A percentile compares a stretch with the other conserved stretches of the same genome.
phyloP scores from a whole-genome alignment of 2,113 vertebrate genomes.

The Prochilodus magdalenae region DNA sequence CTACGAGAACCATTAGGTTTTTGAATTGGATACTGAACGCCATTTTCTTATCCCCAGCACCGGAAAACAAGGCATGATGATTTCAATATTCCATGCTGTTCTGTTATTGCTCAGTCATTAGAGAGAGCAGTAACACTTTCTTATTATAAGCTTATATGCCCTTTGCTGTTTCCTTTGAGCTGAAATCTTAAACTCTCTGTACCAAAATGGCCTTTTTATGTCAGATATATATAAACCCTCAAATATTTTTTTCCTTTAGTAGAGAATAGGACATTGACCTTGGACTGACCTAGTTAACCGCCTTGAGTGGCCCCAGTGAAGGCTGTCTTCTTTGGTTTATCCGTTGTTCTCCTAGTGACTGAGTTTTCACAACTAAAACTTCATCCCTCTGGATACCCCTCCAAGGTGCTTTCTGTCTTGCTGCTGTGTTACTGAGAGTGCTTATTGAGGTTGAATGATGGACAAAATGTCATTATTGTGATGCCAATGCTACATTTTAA shows the following conservation, averaged over 20 bases:
- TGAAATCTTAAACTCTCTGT: neutral
- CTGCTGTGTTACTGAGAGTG: too few relatives aligned
- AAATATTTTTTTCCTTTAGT: too few relatives aligned
- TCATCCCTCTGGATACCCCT: neutral
- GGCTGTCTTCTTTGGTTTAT: neutral
- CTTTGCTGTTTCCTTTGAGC: neutral
- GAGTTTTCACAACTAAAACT: neutral
- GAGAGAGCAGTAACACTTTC: neutral
- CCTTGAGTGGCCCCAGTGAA: neutral
- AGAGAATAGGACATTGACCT: neutral
- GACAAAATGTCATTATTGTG: too few relatives aligned
- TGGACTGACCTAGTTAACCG: neutral
- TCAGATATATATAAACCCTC: neutral
- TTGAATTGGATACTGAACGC: neutral
- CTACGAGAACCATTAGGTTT: neutral
- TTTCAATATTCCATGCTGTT: neutral
- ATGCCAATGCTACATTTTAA: too few relatives aligned
- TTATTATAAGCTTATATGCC: neutral
- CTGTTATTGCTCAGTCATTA: constrained; percentile 6
- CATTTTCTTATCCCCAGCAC: neutral
- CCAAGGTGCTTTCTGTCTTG: too few relatives aligned
- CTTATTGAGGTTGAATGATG: too few relatives aligned
- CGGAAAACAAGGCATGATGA: neutral
- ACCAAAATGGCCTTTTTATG: neutral
- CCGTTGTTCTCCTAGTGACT: neutral